These are phyloP conservation scores for Phainopepla nitens DNA, from an alignment of 2,113 vertebrate species.

Conservation along the genomic window DNA sequence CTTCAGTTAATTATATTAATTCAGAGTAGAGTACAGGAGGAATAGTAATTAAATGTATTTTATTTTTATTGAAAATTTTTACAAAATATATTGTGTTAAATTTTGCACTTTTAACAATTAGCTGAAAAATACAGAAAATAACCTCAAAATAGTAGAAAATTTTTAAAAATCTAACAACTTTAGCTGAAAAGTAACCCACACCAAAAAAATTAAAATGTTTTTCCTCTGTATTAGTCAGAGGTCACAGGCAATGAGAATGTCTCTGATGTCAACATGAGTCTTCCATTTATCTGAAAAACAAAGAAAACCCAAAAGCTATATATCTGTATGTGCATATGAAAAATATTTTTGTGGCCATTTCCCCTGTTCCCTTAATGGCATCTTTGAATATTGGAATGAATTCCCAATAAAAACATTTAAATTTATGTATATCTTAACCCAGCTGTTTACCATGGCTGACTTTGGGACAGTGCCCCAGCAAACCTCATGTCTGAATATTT, in stretches of 20 bases:
- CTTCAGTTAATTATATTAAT: background rate
- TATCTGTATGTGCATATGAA: fast-evolving
- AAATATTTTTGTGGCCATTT: background rate
- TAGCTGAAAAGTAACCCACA: background rate
- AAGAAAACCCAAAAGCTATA: background rate
- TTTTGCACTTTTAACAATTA: background rate
- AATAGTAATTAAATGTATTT: background rate
- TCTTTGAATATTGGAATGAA: slow-evolving; percentile 5
- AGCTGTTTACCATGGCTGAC: background rate
- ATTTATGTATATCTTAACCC: slow-evolving; percentile 2
- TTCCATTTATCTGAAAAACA: background rate
- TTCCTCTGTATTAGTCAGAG: background rate
- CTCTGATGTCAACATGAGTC: background rate
- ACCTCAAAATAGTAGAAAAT: background rate
- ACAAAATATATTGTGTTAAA: background rate
- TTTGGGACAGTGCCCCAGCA: slow-evolving; percentile 39
- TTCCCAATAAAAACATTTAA: background rate
- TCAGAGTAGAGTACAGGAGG: background rate
- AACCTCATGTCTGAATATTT: slow-evolving; percentile 27
- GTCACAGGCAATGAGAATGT: background rate
- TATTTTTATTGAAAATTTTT: background rate
- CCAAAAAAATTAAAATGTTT: background rate
- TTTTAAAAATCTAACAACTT: background rate
- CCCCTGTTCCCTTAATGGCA: background rate
- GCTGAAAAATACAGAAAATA: background rate